These are phyloP conservation scores for Peromyscus eremicus DNA, from an alignment of 2,797 vertebrate species.

Conservation along the genomic window DNA sequence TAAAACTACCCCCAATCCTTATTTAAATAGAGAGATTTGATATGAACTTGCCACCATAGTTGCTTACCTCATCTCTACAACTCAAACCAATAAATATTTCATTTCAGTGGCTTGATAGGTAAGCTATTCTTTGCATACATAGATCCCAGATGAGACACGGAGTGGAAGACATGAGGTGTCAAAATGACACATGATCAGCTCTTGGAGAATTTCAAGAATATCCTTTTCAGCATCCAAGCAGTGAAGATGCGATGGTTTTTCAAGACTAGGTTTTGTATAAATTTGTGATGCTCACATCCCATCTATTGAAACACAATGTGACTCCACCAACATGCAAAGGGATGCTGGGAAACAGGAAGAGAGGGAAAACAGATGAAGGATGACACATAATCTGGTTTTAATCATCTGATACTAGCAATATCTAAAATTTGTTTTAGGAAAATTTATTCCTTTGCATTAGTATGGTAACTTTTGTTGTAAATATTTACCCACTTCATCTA, in stretches of 20 bases:
- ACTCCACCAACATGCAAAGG: neutral
- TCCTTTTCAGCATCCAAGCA: neutral
- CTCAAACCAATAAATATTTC: neutral
- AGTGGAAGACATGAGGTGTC: neutral
- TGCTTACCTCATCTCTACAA: neutral
- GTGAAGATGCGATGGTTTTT: neutral
- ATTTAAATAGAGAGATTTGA: neutral
- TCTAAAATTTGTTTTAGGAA: conserved; percentile 1
- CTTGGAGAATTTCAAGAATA: neutral
- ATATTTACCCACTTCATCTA: conserved; percentile 1
- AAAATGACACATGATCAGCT: neutral
- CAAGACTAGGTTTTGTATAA: neutral
- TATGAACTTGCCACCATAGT: neutral
- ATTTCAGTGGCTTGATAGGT: neutral
- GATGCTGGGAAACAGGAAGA: neutral
- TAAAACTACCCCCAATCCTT: neutral
- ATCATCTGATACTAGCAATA: neutral
- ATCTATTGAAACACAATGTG: neutral
- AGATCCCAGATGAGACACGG: neutral
- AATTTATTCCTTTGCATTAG: neutral
- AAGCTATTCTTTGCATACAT: neutral
- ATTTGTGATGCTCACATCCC: neutral
- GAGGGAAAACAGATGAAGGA: neutral
- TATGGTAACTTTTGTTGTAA: neutral
- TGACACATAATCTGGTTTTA: neutral